These are phyloP conservation scores for Bombus consobrinus DNA, from an alignment of 1,140 invertebrate genomes.

Conservation along the genomic window DNA sequence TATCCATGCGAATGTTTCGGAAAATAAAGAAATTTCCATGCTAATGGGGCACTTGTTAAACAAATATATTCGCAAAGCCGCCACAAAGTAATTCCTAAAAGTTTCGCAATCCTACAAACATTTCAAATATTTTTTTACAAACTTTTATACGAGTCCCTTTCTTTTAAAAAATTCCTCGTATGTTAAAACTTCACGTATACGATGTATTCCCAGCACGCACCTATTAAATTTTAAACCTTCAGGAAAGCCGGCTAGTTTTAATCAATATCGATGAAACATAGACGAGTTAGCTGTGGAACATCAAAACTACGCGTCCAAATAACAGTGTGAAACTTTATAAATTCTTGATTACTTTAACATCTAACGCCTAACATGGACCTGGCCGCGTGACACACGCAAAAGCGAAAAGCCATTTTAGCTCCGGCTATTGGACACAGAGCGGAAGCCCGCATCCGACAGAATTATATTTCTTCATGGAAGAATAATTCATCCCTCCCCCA, in stretches of 20 bases:
- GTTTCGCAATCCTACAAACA: too few relatives aligned
- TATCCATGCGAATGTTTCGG: not conserved
- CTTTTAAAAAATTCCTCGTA: not conserved
- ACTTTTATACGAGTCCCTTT: not conserved
- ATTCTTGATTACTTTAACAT: slow-evolving; percentile 33
- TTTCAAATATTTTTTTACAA: too few relatives aligned
- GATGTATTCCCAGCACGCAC: not conserved
- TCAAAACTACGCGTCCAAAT: not conserved
- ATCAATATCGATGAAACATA: slow-evolving; percentile 18
- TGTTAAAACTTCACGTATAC: not conserved
- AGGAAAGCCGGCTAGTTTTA: slow-evolving; percentile 2
- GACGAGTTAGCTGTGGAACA: not conserved
- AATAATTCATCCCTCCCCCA: slow-evolving; percentile 59
- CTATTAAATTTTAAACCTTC: not conserved
- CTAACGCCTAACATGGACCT: not conserved
- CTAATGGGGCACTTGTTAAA: not conserved
- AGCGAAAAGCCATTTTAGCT: slow-evolving; percentile 22
- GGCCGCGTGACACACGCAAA: not conserved
- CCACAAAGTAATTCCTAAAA: not conserved
- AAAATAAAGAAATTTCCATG: not conserved
- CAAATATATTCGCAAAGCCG: not conserved
- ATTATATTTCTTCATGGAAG: slow-evolving; percentile 47
- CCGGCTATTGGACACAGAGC: not conserved
- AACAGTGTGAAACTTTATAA: not conserved
- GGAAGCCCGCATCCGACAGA: not conserved